phyloP scores from a whole-genome alignment of 64 coral and sea anemone species.

The Acropora tenuis region DNA sequence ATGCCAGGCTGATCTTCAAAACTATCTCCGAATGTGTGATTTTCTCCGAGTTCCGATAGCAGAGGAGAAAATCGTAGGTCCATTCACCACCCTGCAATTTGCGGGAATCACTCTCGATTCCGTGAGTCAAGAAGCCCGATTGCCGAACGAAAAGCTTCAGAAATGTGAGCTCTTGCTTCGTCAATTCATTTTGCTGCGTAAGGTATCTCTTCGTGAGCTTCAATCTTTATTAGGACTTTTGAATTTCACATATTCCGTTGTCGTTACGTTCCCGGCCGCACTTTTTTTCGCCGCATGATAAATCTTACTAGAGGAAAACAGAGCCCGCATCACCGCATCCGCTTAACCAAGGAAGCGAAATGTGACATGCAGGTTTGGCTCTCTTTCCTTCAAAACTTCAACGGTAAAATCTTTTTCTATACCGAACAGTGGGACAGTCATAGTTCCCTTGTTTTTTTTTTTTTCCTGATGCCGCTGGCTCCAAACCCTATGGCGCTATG shows the following conservation, averaged over 20 bases:
- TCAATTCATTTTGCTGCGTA: background rate
- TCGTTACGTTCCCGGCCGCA: background rate
- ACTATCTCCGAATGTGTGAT: background rate
- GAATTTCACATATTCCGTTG: background rate
- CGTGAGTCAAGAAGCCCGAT: background rate
- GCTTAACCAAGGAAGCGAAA: too few species aligned
- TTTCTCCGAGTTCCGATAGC: background rate
- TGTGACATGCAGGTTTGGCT: too few species aligned
- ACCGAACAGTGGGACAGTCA: too few species aligned
- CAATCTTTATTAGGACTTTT: background rate
- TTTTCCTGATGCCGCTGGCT: too few species aligned
- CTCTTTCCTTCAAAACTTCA: too few species aligned
- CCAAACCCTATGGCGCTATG: too few species aligned
- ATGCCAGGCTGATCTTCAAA: background rate
- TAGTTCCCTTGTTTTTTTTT: too few species aligned
- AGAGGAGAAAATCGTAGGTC: background rate
- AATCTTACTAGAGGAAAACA: too few species aligned
- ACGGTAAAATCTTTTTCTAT: too few species aligned
- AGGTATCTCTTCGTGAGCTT: background rate
- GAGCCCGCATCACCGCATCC: too few species aligned
- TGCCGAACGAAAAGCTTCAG: background rate
- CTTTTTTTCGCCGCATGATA: background rate
- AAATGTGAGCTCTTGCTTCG: background rate
- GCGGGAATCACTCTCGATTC: background rate
- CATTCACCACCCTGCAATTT: background rate